These are phyloP conservation scores for Lutjanus campechanus DNA, from an alignment of 2,797 vertebrate species.

Conservation along the genomic window DNA sequence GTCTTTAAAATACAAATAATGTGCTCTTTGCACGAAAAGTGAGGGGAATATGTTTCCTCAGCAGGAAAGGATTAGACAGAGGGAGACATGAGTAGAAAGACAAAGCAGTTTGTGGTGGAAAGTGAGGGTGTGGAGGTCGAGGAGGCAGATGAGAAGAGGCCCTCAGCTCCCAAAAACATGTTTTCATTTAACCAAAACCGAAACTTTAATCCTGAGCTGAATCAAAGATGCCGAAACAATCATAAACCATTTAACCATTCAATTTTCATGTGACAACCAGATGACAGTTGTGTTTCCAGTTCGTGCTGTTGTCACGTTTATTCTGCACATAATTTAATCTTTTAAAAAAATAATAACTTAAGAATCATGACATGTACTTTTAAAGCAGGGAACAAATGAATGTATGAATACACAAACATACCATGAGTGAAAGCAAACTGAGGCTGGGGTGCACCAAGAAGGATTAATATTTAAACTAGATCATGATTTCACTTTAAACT, in stretches of 20 bases:
- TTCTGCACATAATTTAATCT: background rate
- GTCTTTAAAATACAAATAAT: conserved; percentile 34
- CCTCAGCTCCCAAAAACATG: background rate
- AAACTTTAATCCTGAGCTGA: conserved; percentile 1
- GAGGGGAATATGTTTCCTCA: conserved; percentile 1
- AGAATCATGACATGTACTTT: background rate
- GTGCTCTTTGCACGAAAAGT: conserved; percentile 58
- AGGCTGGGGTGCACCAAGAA: no score
- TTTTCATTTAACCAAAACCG: background rate
- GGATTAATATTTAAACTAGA: no score
- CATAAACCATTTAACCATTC: background rate
- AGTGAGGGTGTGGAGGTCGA: conserved; percentile 25
- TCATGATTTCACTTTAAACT: no score
- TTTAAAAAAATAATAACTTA: background rate
- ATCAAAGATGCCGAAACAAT: background rate
- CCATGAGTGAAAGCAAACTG: background rate
- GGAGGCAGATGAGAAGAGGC: background rate
- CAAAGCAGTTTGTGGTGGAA: conserved; percentile 19
- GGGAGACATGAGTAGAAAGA: background rate
- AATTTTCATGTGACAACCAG: background rate
- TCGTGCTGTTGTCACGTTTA: background rate
- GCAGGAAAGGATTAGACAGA: conserved; percentile 6
- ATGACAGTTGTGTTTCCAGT: background rate
- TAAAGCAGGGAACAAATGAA: background rate
- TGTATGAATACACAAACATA: background rate